Evolutionary conservation across 1,140 invertebrate genomes (phyloP), one percentile per base, ranked within the genome.

Genomic region (Euwallacea similis): DNA sequence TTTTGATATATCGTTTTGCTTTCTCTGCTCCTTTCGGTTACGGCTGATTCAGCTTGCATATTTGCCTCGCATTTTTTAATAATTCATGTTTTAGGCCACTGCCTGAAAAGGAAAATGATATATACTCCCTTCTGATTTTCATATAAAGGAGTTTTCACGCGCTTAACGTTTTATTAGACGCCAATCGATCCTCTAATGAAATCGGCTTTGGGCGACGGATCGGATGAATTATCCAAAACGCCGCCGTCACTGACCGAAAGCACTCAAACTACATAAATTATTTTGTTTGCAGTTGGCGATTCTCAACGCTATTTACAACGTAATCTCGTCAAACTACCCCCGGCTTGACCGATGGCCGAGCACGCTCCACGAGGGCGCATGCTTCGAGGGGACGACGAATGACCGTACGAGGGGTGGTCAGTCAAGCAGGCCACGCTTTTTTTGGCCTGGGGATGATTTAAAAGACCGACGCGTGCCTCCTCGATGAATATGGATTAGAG

Each of bases 1-100:
- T 79, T 79, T 79, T 79, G 78, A 79, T 79, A 75, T 73, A 79
- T 79, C 68, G 74, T 66, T 68, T 69, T 66, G 66, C 61, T 74
- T 73, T 74, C 60, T 69, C 62, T 62, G 9, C 47, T 41, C 21
- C 44, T 44, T 54, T 58, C 53, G 63, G 15, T 66, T 60, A 47
- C 10, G 16, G 46, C 44, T 50, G 41, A 56, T 61, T 47, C 61
- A 21, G 46, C 43, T 64, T 72, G 43, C 59, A 72, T 72, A 56
- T 72, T 62, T 68, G 13, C 56, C 16, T 53, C n/a, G 46, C 13
- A 50, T 43, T 46, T 71, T 65, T 70, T 64, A 42, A 69, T 69
- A 54, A 69, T 62, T 69, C 15, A 62, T 61, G 15, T 62, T 53
- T 44, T 11, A 13, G 13, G 13, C 9, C 46, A 13, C 46, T 50